Conservation (phyloP, 2,888 invertebrate genomes). For the Cheilosia pagana region DNA sequence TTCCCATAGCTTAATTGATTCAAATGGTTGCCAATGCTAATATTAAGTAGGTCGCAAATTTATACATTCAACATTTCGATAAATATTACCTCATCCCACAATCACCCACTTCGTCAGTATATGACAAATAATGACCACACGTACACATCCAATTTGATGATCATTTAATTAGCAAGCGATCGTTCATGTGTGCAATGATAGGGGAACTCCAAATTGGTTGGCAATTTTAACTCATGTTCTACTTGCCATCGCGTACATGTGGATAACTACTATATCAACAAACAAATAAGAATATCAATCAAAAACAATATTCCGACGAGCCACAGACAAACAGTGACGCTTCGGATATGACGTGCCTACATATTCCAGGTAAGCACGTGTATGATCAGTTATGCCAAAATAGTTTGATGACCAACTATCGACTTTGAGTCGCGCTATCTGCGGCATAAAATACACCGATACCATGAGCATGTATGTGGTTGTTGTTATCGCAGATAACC, state of each 20-base stretch:
- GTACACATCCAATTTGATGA: background rate
- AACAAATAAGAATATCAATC: background rate
- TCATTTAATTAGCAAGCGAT: background rate
- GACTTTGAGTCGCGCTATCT: too few species aligned
- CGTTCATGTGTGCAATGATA: background rate
- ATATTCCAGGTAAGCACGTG: too few species aligned
- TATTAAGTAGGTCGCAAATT: too few species aligned
- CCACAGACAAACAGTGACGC: background rate
- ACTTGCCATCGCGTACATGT: background rate
- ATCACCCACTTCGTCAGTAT: background rate
- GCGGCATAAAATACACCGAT: too few species aligned
- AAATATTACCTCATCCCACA: background rate
- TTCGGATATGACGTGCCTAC: background rate
- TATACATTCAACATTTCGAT: too few species aligned
- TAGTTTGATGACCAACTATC: too few species aligned
- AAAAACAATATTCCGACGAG: background rate
- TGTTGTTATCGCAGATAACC: too few species aligned
- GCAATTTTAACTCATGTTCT: background rate
- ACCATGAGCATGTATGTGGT: too few species aligned
- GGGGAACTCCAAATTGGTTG: background rate
- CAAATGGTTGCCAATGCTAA: too few species aligned
- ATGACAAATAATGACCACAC: background rate
- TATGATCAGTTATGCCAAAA: too few species aligned
- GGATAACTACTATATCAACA: background rate
- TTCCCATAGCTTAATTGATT: too few species aligned